A percentile compares a stretch with the other conserved stretches of the same genome.
Evolutionary conservation across 2,797 vertebrate species (phyloP).

Genomic region (Enteromius viviparus): DNA sequence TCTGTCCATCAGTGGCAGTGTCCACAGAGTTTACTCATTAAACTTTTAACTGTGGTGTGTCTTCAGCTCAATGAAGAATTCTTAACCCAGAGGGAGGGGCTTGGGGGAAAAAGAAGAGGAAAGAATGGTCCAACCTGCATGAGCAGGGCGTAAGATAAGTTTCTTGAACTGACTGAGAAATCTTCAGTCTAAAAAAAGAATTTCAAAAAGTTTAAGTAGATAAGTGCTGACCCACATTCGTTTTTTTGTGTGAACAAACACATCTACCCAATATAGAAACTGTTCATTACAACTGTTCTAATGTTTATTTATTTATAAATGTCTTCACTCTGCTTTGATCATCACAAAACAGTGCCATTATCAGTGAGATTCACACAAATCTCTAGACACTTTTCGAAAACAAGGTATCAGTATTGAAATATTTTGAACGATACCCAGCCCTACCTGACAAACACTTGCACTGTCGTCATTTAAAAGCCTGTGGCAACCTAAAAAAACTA

Average conservation of each 20-base stretch:
- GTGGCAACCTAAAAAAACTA: too few relatives aligned
- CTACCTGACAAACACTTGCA: too few relatives aligned
- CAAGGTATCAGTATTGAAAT: too few relatives aligned
- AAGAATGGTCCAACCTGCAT: neutral
- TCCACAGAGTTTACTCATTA: constrained; percentile 22
- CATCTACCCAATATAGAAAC: neutral
- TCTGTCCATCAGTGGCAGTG: constrained; percentile 12
- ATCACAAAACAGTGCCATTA: neutral
- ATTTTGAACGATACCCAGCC: too few relatives aligned
- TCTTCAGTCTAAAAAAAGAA: neutral
- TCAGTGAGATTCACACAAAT: neutral
- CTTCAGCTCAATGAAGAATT: neutral
- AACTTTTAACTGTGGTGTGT: neutral
- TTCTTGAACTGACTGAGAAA: neutral
- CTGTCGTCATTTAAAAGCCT: too few relatives aligned
- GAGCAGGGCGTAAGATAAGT: neutral
- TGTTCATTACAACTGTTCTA: neutral
- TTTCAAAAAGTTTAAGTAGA: neutral
- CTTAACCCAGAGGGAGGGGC: neutral
- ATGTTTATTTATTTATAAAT: neutral
- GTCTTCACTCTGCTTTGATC: neutral
- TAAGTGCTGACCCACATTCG: neutral
- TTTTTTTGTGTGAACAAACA: neutral
- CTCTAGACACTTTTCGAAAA: neutral
- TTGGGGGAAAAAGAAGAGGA: neutral